phyloP scores from a whole-genome alignment of 35 echinoderm and acorn worm genomes.

The Apostichopus parvimensis region DNA sequence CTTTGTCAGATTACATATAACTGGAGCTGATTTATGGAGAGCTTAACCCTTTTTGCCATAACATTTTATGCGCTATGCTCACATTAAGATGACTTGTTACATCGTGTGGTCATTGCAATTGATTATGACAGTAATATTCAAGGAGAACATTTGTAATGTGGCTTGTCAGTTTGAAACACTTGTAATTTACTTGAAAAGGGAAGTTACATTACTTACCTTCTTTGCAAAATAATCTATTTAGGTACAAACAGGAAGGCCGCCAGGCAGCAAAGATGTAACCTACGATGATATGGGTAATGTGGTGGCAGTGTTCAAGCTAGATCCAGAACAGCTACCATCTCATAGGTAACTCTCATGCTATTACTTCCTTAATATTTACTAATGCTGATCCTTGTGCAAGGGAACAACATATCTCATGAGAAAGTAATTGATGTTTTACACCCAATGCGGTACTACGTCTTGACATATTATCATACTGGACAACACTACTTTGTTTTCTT shows the following conservation, averaged over 20 bases:
- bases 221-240: neutral
- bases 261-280: conserved; percentile 95
- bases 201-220: neutral
- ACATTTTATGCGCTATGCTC: neutral
- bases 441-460: too few species aligned
- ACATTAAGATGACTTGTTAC: neutral
- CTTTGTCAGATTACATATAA: too few species aligned
- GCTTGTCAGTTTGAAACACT: neutral
- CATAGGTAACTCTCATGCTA: conserved; percentile 74
- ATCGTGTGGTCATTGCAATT: too few species aligned
- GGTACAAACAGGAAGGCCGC: conserved; percentile 98
- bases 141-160: too few species aligned
- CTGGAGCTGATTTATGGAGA: too few species aligned
- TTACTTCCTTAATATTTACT: neutral
- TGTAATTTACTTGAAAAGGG: neutral
- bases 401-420: too few species aligned
- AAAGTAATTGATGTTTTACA: too few species aligned
- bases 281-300: conserved; percentile 99
- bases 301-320: conserved; percentile 75
- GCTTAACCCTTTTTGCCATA: too few species aligned
- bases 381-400: too few species aligned
- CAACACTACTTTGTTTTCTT: too few species aligned
- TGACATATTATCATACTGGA: too few species aligned
- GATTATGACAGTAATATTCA: too few species aligned
- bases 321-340: conserved; percentile 88